These are phyloP conservation scores for Onychomys arenicola DNA, from an alignment of 2,797 vertebrate species.

Conservation along the genomic window DNA sequence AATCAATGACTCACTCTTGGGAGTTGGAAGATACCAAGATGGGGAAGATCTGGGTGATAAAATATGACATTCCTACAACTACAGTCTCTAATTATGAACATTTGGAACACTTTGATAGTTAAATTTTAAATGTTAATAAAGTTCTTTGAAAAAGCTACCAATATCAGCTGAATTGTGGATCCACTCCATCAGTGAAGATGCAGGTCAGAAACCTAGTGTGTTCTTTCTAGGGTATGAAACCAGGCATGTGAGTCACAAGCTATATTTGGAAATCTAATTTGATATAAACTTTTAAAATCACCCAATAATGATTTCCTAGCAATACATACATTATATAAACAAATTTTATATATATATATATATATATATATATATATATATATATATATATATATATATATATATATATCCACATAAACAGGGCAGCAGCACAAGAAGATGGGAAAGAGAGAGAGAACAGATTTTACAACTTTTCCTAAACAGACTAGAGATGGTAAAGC, in stretches of 20 bases:
- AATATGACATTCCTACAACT: neutral
- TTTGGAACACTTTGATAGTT: neutral
- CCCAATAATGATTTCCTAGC: neutral
- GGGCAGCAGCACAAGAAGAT: neutral
- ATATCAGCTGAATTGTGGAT: neutral
- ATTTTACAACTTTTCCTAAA: neutral
- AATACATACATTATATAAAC: neutral
- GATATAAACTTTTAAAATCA: neutral
- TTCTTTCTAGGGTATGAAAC: neutral
- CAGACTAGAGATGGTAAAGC: neutral
- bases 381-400: too few relatives aligned
- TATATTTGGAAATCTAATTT: neutral
- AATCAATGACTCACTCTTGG: too few relatives aligned
- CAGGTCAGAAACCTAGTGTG: neutral
- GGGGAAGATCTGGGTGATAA: neutral
- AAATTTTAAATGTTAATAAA: neutral
- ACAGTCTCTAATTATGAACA: neutral
- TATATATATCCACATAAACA: too few relatives aligned
- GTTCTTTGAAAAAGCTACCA: neutral
- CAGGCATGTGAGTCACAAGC: neutral
- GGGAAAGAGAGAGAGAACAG: neutral
- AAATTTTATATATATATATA: too few relatives aligned
- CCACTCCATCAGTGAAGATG: neutral
- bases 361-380: too few relatives aligned
- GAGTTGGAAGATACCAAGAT: neutral